phyloP scores from a whole-genome alignment of 2,888 invertebrate genomes.

The Drosophila rellima region DNA sequence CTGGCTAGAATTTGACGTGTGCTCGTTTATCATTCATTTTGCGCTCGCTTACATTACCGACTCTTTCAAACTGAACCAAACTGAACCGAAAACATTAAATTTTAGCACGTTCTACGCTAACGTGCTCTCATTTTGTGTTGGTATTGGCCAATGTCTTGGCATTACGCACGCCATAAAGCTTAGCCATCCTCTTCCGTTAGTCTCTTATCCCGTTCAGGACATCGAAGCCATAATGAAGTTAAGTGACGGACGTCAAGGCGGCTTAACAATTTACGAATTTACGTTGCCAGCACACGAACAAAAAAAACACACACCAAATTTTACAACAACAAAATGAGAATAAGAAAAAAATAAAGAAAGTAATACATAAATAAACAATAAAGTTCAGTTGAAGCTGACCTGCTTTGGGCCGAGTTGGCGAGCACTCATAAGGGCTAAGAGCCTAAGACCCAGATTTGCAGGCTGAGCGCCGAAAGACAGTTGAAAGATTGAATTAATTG shows the following conservation, averaged over 20 bases:
- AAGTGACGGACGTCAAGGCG: constrained; percentile 73
- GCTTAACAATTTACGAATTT: constrained; percentile 70
- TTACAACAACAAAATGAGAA: neutral
- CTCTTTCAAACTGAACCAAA: constrained; percentile 15
- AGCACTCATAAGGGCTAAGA: constrained; percentile 26
- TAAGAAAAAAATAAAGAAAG: constrained; percentile 32
- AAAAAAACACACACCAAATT: constrained; percentile 17
- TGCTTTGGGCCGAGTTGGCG: neutral
- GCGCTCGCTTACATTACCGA: constrained; percentile 74
- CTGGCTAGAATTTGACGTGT: constrained; percentile 77
- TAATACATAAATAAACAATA: constrained; percentile 73
- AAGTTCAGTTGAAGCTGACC: constrained; percentile 42
- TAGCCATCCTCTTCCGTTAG: constrained; percentile 51
- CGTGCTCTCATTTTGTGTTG: constrained; percentile 73
- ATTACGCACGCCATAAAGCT: constrained; percentile 83
- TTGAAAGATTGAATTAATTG: constrained; percentile 13
- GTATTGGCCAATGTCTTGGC: constrained; percentile 56
- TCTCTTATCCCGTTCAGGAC: constrained; percentile 32
- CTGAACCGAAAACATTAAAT: constrained; percentile 76
- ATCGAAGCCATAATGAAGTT: constrained; percentile 72
- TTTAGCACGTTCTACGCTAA: constrained; percentile 79
- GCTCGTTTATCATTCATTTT: constrained; percentile 83
- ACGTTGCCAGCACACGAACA: constrained; percentile 40
- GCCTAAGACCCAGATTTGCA: constrained; percentile 19
- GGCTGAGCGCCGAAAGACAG: constrained; percentile 9